phyloP scores from a whole-genome alignment of 2,113 vertebrate species.

The Otolemur garnettii region DNA sequence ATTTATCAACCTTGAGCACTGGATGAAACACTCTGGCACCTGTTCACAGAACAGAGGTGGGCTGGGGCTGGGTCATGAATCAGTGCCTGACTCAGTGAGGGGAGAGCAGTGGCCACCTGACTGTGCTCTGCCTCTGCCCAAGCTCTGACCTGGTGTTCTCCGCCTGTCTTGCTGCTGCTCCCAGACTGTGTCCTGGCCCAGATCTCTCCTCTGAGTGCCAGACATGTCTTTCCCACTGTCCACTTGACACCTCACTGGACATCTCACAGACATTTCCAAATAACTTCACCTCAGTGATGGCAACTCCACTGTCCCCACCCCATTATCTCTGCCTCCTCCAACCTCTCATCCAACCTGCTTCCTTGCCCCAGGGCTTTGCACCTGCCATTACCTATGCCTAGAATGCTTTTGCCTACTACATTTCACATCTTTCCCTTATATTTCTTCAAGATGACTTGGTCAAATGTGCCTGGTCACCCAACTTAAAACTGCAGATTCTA shows the following conservation, averaged over 20 bases:
- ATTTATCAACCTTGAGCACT: rapidly evolving
- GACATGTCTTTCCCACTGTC: background rate
- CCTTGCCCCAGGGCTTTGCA: slow-evolving; percentile 48
- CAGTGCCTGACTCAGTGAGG: rapidly evolving
- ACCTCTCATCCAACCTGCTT: too few relatives aligned
- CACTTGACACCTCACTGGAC: background rate
- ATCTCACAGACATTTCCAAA: background rate
- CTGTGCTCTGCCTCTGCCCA: background rate
- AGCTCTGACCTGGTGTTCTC: too few relatives aligned
- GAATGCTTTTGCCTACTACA: background rate
- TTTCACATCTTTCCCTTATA: background rate
- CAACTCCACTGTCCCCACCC: background rate
- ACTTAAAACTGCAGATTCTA: background rate
- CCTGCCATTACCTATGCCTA: background rate
- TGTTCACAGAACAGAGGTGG: background rate
- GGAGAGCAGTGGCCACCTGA: rapidly evolving
- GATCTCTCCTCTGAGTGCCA: background rate
- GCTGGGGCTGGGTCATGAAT: background rate
- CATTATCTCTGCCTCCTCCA: background rate
- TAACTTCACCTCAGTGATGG: rapidly evolving
- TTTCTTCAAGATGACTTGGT: background rate
- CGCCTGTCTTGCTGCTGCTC: too few relatives aligned
- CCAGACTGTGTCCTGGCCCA: background rate
- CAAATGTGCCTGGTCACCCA: background rate
- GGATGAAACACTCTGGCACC: background rate